These are phyloP conservation scores for Chrysomallon squamiferum DNA, from an alignment of 1,140 invertebrate species.

Conservation along the genomic window DNA sequence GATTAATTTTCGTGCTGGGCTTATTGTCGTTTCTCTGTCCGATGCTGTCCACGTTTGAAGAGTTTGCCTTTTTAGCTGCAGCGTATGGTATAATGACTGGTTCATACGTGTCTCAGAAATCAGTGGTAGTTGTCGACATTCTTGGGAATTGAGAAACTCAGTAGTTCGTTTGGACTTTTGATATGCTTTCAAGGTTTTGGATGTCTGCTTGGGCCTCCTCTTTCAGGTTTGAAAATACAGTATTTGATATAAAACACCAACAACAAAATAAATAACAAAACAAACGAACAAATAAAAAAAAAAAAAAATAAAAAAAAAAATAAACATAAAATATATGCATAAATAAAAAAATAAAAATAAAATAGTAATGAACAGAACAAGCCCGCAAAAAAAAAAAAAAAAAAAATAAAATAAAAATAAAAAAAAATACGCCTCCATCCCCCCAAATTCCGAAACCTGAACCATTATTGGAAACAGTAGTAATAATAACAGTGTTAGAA, in stretches of 20 bases:
- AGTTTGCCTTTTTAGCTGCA: constrained; percentile 30
- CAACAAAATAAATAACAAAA: no score
- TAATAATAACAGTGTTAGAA: no score
- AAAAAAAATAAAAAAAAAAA: no score
- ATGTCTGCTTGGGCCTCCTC: constrained; percentile 81
- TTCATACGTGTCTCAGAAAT: constrained; percentile 81
- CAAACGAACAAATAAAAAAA: no score
- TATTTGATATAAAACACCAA: background rate
- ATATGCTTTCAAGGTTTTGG: constrained; percentile 92
- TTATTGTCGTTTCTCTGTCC: constrained; percentile 35
- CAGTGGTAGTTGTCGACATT: constrained; percentile 89
- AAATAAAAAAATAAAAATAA: no score
- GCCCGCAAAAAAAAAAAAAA: no score
- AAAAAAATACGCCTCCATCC: no score
- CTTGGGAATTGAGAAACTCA: constrained; percentile 88
- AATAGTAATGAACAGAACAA: background rate
- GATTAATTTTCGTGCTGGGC: constrained; percentile 35
- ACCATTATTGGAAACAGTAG: no score
- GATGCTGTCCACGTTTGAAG: constrained; percentile 17
- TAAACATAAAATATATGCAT: no score
- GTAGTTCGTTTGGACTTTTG: constrained; percentile 91
- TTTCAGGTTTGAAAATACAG: constrained; percentile 79
- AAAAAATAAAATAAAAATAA: no score
- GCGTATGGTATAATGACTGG: constrained; percentile 39
- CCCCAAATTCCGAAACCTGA: no score